Base-by-base conservation (phyloP, 2,888 invertebrate genomes). In the Himalopsyche kuldschensis region DNA sequence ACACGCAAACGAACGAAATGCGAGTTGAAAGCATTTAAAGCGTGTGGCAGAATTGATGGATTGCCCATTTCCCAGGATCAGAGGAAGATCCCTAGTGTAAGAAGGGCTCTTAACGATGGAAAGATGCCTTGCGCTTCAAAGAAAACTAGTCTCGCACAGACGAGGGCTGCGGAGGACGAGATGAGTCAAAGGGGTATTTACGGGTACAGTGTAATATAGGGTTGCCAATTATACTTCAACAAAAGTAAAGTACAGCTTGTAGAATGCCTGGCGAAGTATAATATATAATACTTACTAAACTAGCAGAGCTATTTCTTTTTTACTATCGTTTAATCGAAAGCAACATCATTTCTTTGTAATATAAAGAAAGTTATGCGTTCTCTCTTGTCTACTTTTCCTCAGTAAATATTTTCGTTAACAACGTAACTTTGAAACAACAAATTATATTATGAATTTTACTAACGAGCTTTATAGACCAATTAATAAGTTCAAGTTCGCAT, bases 11-110 rank as follows among this genome's bases (percentile, higher is more conserved):
- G 32, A 11, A 75, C 31, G 78, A 75, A 79, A 81, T 75, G 32
- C 47, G 79, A 81, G 83, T 80, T 63, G 80, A 63, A 47, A 63
- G 75, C 82, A 80, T 79, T 84, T 84, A 84, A 82, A 63, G 81
- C 84, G 63, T 82, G 82, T 80, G 31, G 41, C 69, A 76, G 27
- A 84, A 82, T 84, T 84, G 84, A 84, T 84, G 82, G 84, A 84
- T 84, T 41, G 84, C 79, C 47, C 46, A 79, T 24, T 79, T 55
- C 20, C 55, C 55, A 24, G 55, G 55, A n/a, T 24, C 55, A 55
- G 1, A 24, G 20, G 55, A 55, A 24, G 55, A 55, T 55, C 55
- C 55, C 55, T 24, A 24, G 24, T 6, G 55, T 55, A 55, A 20
- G 55, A 20, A 55, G 55, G 10, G 20, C 24, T 55, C 55, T 55